A percentile compares a stretch with the other conserved stretches of the same genome.
Evolutionary conservation across 2,888 invertebrate species (phyloP).

Genomic region (Calameuta pallipes): DNA sequence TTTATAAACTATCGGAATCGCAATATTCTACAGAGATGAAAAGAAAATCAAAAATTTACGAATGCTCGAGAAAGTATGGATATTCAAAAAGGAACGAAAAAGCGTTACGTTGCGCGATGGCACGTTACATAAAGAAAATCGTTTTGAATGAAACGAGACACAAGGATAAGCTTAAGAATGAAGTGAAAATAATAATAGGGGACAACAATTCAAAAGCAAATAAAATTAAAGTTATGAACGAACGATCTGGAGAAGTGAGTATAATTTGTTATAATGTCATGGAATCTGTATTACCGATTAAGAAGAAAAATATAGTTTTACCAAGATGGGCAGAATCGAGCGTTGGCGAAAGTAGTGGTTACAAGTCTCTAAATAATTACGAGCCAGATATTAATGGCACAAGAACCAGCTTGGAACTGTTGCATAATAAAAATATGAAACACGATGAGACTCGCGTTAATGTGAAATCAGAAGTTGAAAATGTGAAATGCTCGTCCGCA

Average conservation of each 20-base stretch:
- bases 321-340: conserved; percentile 7
- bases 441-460: background rate
- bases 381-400: background rate
- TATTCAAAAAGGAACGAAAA: background rate
- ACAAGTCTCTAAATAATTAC: conserved; percentile 13
- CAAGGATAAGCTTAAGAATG: background rate
- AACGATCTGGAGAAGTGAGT: conserved; percentile 1
- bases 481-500: conserved; percentile 12
- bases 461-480: background rate
- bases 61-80: background rate
- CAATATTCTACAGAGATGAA: background rate
- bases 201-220: background rate
- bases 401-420: background rate
- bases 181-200: background rate
- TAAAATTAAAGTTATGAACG: background rate
- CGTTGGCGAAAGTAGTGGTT: conserved; percentile 18
- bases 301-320: background rate
- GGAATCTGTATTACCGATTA: background rate
- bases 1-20: background rate
- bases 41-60: background rate
- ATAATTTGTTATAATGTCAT: conserved; percentile 9
- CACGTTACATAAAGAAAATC: background rate
- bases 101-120: background rate
- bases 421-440: background rate
- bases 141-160: background rate